Evolutionary conservation across 2,888 invertebrate genomes (phyloP), one percentile per base, ranked within the genome.

Genomic region (Phorcus lineatus): DNA sequence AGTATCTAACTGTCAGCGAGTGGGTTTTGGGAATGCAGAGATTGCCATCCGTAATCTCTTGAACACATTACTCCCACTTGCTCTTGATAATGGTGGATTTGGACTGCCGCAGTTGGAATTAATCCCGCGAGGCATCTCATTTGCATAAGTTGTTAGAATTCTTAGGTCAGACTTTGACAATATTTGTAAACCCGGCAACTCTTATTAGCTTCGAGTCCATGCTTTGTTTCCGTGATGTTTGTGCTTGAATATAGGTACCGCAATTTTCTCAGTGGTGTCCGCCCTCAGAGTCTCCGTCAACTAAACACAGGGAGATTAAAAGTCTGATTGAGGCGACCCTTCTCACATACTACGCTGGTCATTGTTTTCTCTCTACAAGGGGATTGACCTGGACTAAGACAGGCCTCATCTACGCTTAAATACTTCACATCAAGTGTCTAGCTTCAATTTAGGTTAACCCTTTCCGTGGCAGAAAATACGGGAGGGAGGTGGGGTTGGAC

Each of bases 111-210:
- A 62, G 62, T 62, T 62, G 62, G 62, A 62, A 62, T 62, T 62
- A 62, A 62, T 62, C 62, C 62, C 62, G 62, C 24, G 13, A 62
- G 62, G 62, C 62, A 62, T 62, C 62, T 62, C 62, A 62, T 62
- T 62, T 62, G 62, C 62, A 62, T 62, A 62, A 62, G 62, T 62
- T 62, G 62, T 62, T 62, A 62, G 62, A 62, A 62, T 62, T 62
- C 62, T 62, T 62, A 62, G 62, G 62, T 62, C 62, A 62, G 62
- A 62, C 62, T 62, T 62, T 62, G 62, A 62, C 62, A 62, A 62
- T 62, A 62, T 62, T 62, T 62, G 62, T 62, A 62, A 62, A 62
- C 62, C 62, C 28, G 62, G 62, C 62, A 62, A 62, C 62, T 62
- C 62, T 62, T 62, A 62, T 62, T 62, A 62, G 62, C 62, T 62